A percentile compares a stretch with the other conserved stretches of the same genome.
Evolutionary conservation across 2,113 vertebrate species (phyloP).

Genomic region (Antennarius striatus): DNA sequence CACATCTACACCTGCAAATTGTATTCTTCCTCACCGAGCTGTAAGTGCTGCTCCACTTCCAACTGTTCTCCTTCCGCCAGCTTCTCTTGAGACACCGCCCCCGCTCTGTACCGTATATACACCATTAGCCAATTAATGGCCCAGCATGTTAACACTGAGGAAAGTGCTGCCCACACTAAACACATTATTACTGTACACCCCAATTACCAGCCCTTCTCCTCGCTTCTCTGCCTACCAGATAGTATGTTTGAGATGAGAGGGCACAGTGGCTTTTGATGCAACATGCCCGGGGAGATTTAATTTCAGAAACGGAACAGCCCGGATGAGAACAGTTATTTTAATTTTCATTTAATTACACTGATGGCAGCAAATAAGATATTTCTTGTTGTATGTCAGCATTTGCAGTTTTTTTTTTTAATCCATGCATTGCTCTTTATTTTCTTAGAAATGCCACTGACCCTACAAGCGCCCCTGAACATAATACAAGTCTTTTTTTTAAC

Average conservation of each 20-base stretch:
- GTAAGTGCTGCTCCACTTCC: conserved; percentile 35
- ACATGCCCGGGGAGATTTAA: conserved; percentile 9
- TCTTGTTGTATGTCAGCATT: background rate
- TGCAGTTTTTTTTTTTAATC: background rate
- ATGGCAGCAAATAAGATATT: conserved; percentile 24
- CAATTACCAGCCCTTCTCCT: conserved; percentile 65
- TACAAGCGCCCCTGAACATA: conserved; percentile 19
- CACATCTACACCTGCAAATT: conserved; percentile 27
- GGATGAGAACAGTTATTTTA: conserved; percentile 3
- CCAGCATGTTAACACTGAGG: conserved; percentile 67
- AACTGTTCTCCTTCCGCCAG: conserved; percentile 12
- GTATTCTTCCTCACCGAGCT: conserved; percentile 12
- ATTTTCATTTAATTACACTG: conserved; percentile 12
- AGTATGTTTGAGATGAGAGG: conserved; percentile 14
- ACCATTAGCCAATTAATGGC: conserved; percentile 79
- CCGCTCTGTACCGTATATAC: conserved; percentile 48
- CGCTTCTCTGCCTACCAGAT: conserved; percentile 41
- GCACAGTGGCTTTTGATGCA: conserved; percentile 32
- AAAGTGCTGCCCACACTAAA: conserved; percentile 68
- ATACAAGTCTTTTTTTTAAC: background rate
- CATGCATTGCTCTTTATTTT: conserved; percentile 3
- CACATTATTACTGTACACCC: conserved; percentile 69
- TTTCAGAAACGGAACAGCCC: conserved; percentile 5
- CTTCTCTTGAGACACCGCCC: conserved; percentile 44
- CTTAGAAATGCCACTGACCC: background rate